Percentiles rank a stretch among this genome's conserved stretches.
These are phyloP conservation scores for Hydrolagus colliei DNA, from an alignment of 2,797 vertebrate genomes.

Conservation along the genomic window DNA sequence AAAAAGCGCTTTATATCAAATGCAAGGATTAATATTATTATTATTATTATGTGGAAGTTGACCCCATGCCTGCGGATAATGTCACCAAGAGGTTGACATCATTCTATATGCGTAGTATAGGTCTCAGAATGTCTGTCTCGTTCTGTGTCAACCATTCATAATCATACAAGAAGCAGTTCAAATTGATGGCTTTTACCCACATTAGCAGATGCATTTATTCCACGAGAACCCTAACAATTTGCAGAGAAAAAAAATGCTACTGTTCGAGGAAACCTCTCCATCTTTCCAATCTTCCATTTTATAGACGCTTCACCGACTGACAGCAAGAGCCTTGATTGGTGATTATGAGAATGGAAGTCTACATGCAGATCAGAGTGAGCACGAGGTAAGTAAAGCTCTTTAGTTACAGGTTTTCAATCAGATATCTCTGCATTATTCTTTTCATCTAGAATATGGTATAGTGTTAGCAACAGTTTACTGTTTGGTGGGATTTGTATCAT, in stretches of 20 bases:
- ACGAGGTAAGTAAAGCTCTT: slow-evolving; percentile 60
- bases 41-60: no score
- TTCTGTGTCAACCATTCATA: no score
- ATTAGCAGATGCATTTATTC: not conserved
- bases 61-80: no score
- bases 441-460: no score
- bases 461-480: no score
- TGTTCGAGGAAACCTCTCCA: not conserved
- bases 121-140: no score
- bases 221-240: not conserved
- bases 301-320: slow-evolving; percentile 78
- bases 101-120: no score
- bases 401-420: not conserved
- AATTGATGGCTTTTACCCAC: not conserved
- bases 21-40: no score
- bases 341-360: slow-evolving; percentile 78
- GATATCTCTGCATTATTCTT: not conserved
- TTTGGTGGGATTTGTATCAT: no score
- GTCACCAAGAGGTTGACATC: no score
- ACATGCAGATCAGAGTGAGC: slow-evolving; percentile 57
- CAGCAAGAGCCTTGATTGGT: slow-evolving; percentile 72
- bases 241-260: not conserved
- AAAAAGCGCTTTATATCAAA: no score
- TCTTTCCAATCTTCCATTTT: slow-evolving; percentile 21
- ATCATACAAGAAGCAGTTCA: no score